Base-by-base conservation (phyloP, 2,113 vertebrate species). In the Cranoglanis bouderius region DNA sequence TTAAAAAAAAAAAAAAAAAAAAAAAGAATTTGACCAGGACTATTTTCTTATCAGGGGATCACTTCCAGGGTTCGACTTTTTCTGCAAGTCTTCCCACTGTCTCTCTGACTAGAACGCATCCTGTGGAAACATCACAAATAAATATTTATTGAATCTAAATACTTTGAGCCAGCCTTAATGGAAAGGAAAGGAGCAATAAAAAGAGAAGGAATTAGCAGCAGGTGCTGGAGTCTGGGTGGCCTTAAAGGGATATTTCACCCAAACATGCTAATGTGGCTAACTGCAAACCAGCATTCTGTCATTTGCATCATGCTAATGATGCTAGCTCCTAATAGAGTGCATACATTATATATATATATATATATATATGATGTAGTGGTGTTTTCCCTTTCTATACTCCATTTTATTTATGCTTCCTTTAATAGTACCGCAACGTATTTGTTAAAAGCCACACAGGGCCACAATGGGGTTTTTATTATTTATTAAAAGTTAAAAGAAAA, bases 361-460 rank as follows among this genome's bases (percentile, higher is more conserved):
- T 86, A 86, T 75, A 26, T 10, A n/a, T 19, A 87, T 80, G 51
- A 78, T 16, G 21, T 77, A 24, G 57, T 21, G 32, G 3, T 70
- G 19, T 43, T 14, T 43, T 19, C 18, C 16, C 0, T 7, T 59
- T 12, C 46, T 86, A 38, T 70, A 70, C 72, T 83, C 70, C 75
- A 9, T 78, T 43, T 59, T 65, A 70, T 72, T 65, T 32, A 21
- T 72, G 59, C 46, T 13, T 74, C n/a, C 10, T 49, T 24, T 72
- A 43, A 75, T n/a, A 65, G 21, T 63, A 43, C 84, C 90, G 88
- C 88, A 93, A 94, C 91, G 92, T 92, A 93, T 93, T 92, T 92
- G 94, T 94, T 92, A 93, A 91, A 92, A 57, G 72, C 46, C 82
- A 85, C 80, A 87, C 89, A 40, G 75, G 26, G 46, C 46, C 75